phyloP scores from a whole-genome alignment of 2,888 invertebrate genomes.

The Luperina nickerlii region DNA sequence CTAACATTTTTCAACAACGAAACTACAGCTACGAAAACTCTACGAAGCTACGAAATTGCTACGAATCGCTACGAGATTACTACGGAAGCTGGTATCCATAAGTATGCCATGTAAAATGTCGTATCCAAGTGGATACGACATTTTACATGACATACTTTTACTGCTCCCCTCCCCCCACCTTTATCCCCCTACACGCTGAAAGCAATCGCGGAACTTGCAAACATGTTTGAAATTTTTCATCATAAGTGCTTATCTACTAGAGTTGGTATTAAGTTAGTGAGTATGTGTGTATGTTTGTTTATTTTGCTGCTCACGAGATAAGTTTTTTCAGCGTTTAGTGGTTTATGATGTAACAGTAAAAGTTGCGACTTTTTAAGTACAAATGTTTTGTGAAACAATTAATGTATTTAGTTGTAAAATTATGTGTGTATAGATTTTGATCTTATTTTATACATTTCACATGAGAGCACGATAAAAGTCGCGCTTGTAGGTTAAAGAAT shows the following conservation, averaged over 20 bases:
- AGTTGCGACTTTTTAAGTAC: background rate
- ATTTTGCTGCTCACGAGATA: constrained; percentile 26
- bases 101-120: constrained; percentile 41
- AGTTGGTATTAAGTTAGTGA: constrained; percentile 43
- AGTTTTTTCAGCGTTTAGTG: constrained; percentile 6
- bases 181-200: constrained; percentile 30
- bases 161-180: background rate
- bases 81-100: constrained; percentile 38
- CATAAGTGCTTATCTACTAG: constrained; percentile 56
- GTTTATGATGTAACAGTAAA: background rate
- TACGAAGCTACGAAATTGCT: constrained; percentile 40
- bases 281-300: constrained; percentile 17
- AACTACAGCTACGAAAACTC: constrained; percentile 10
- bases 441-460: too few species aligned
- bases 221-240: constrained; percentile 63
- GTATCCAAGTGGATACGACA: too few species aligned
- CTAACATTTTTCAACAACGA: background rate
- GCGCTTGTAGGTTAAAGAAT: too few species aligned
- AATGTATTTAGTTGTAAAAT: background rate
- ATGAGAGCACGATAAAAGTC: background rate
- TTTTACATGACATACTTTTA: too few species aligned
- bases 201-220: constrained; percentile 53
- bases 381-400: background rate
- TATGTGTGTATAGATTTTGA: background rate
- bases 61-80: constrained; percentile 51